Evolutionary conservation across 2,113 vertebrate genomes (phyloP).

Genomic region (Clarias batrachus): DNA sequence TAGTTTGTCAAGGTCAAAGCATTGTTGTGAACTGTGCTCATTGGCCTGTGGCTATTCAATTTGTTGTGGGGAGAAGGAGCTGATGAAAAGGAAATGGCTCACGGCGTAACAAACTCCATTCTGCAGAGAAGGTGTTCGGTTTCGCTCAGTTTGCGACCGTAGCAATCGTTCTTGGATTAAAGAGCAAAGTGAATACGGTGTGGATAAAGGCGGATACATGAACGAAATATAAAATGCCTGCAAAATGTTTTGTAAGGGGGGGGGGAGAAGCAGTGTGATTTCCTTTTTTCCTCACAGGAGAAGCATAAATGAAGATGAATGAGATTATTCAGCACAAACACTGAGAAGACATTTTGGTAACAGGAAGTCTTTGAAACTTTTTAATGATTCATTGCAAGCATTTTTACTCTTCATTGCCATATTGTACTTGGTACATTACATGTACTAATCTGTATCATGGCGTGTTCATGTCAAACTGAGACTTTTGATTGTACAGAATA

Average conservation of each 20-base stretch:
- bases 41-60: slow-evolving; percentile 47
- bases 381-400: background rate
- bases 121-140: slow-evolving; percentile 41
- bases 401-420: background rate
- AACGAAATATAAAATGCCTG: background rate
- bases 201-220: background rate
- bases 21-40: slow-evolving; percentile 27
- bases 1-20: slow-evolving; percentile 36
- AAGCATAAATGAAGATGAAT: slow-evolving; percentile 18
- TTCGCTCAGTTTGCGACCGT: slow-evolving; percentile 50
- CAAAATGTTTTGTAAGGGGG: background rate
- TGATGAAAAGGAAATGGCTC: slow-evolving; percentile 30
- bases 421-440: background rate
- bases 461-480: too few relatives aligned
- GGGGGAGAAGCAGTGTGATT: background rate
- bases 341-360: background rate
- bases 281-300: background rate
- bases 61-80: slow-evolving; percentile 30
- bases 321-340: slow-evolving; percentile 9
- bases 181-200: background rate
- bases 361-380: slow-evolving; percentile 7
- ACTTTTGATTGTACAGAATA: too few relatives aligned
- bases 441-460: background rate
- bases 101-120: background rate
- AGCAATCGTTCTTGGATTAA: slow-evolving; percentile 18